Conservation (phyloP, 2,797 vertebrate genomes). For the Gymnoscopelus braueri region DNA sequence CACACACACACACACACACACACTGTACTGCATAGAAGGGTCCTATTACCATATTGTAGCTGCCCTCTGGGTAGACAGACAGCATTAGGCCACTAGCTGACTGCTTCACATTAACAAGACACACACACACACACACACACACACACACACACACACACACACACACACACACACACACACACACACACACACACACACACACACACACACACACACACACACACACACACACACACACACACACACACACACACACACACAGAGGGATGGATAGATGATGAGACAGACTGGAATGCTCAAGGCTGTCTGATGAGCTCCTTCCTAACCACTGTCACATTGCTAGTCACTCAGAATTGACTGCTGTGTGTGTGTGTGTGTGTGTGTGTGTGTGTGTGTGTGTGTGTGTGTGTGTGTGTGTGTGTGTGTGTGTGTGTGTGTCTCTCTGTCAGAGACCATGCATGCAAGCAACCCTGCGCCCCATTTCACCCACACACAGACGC, state of each 20-base stretch:
- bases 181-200: conserved; percentile 14
- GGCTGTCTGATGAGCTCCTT: too few relatives aligned
- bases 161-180: not conserved
- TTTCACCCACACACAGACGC: conserved; percentile 8
- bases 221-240: not conserved
- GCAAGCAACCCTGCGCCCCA: too few relatives aligned
- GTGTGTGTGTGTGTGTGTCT: too few relatives aligned
- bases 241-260: too few relatives aligned
- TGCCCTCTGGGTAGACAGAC: not conserved
- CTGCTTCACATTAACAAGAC: not conserved
- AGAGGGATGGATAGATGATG: not conserved
- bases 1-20: conserved; percentile 14
- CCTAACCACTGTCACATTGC: not conserved
- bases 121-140: not conserved
- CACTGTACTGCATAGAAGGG: not conserved
- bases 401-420: too few relatives aligned
- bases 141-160: conserved; percentile 1
- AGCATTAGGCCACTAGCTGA: not conserved
- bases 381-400: too few relatives aligned
- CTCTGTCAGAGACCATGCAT: too few relatives aligned
- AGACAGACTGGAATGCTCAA: not conserved
- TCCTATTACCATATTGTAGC: not conserved
- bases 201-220: conserved; percentile 7
- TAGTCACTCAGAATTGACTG: conserved; percentile 1
- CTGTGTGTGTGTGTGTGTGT: not conserved